Percentiles rank a stretch among this genome's conserved stretches.
Conservation (phyloP, 2,113 vertebrate genomes). For the Tupaia chinensis region DNA sequence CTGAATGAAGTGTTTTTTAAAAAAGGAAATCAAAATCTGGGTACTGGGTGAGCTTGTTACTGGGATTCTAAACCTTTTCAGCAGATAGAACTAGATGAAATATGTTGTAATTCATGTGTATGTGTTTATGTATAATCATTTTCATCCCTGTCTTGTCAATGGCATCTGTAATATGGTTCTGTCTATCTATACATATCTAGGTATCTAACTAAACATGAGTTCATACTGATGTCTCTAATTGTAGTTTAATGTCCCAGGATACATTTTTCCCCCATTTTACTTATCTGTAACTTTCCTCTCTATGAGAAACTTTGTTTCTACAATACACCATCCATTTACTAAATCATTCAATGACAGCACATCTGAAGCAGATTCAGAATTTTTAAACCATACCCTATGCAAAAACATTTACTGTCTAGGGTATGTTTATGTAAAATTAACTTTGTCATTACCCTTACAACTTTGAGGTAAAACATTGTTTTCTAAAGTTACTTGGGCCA, state of each 20-base stretch:
- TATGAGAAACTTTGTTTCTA: background rate
- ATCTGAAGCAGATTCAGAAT: background rate
- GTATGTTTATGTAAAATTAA: background rate
- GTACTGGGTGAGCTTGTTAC: background rate
- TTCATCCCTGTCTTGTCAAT: background rate
- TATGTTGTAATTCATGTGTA: background rate
- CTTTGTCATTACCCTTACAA: background rate
- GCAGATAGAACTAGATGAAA: background rate
- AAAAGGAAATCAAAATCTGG: background rate
- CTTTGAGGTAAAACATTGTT: background rate
- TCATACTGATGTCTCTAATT: background rate
- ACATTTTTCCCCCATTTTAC: background rate
- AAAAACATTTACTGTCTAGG: background rate
- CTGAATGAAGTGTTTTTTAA: too few relatives aligned
- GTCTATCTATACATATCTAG: background rate
- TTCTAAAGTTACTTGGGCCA: background rate
- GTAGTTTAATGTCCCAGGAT: background rate
- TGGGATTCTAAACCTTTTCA: fast-evolving
- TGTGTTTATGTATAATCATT: background rate
- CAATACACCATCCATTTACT: too few relatives aligned
- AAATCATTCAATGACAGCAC: background rate
- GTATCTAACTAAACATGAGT: background rate
- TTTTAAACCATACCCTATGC: background rate
- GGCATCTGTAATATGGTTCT: background rate
- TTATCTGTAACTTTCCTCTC: background rate